phyloP scores from a whole-genome alignment of 2,888 invertebrate genomes.

The Selenia dentaria region DNA sequence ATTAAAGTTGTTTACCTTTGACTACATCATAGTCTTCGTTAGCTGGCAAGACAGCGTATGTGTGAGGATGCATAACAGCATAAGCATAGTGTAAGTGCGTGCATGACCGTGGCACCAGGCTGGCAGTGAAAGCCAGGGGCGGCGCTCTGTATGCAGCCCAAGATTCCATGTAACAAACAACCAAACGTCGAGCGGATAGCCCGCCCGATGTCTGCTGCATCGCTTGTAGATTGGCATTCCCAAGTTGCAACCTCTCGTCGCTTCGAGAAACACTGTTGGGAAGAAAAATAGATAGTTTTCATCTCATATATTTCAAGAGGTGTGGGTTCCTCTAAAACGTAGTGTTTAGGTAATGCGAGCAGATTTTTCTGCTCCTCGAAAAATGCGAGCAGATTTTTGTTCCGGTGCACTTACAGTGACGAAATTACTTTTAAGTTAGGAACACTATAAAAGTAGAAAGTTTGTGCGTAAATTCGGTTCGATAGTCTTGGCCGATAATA shows the following conservation, averaged over 20 bases:
- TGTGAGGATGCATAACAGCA: constrained; percentile 88
- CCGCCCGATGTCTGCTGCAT: constrained; percentile 68
- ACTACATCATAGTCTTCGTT: constrained; percentile 89
- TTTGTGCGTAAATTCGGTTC: no score
- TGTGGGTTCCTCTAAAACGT: no score
- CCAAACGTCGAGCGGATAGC: constrained; percentile 56
- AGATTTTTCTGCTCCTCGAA: no score
- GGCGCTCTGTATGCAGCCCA: constrained; percentile 87
- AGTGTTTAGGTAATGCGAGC: no score
- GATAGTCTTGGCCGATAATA: no score
- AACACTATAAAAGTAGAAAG: no score
- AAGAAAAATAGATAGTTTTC: constrained; percentile 2
- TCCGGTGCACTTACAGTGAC: no score
- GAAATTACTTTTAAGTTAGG: no score
- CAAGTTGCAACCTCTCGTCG: constrained; percentile 69
- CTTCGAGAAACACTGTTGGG: constrained; percentile 54
- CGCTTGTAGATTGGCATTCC: constrained; percentile 76
- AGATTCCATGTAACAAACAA: constrained; percentile 89
- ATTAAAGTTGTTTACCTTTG: no score
- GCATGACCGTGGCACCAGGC: constrained; percentile 87
- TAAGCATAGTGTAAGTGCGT: constrained; percentile 91
- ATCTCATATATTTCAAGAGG: no score
- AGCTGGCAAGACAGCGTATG: constrained; percentile 84
- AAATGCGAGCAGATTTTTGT: no score
- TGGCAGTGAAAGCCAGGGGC: constrained; percentile 87